Percentiles rank a stretch among this genome's conserved stretches.
Evolutionary conservation across 1,140 invertebrate genomes (phyloP).

Genomic region (Trichonephila clavata): DNA sequence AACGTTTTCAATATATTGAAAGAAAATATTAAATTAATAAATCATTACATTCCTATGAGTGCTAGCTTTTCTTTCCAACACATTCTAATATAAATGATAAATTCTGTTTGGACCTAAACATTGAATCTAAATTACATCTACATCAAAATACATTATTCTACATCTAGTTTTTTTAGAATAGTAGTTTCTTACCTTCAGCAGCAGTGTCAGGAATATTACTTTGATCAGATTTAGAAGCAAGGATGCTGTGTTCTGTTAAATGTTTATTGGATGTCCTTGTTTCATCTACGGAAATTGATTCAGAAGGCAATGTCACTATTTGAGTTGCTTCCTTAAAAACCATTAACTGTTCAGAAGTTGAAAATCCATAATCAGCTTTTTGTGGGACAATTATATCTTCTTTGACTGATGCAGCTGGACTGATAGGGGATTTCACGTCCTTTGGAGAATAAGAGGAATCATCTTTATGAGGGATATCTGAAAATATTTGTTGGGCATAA

Average conservation of each 20-base stretch:
- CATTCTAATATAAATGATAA: background rate
- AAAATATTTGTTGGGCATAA: slow-evolving; percentile 59
- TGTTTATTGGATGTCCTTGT: background rate
- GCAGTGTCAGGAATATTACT: background rate
- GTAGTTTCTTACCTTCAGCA: slow-evolving; percentile 8
- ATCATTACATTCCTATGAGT: slow-evolving; percentile 1
- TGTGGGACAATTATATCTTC: slow-evolving; percentile 37
- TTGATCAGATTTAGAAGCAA: background rate
- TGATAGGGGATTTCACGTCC: background rate
- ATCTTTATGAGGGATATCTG: background rate
- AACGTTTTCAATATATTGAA: background rate
- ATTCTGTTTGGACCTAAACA: background rate
- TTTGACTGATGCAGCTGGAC: background rate
- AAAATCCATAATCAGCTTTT: background rate
- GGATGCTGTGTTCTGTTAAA: background rate
- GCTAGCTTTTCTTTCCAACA: background rate
- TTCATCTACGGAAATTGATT: background rate
- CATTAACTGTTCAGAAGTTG: background rate
- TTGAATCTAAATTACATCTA: background rate
- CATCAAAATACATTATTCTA: background rate
- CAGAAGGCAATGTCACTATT: background rate
- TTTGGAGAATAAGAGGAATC: background rate
- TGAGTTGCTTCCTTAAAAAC: background rate
- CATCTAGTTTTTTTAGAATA: background rate
- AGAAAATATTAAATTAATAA: background rate